Evolutionary conservation across 2,888 invertebrate genomes (phyloP).

Genomic region (Idaea straminata): DNA sequence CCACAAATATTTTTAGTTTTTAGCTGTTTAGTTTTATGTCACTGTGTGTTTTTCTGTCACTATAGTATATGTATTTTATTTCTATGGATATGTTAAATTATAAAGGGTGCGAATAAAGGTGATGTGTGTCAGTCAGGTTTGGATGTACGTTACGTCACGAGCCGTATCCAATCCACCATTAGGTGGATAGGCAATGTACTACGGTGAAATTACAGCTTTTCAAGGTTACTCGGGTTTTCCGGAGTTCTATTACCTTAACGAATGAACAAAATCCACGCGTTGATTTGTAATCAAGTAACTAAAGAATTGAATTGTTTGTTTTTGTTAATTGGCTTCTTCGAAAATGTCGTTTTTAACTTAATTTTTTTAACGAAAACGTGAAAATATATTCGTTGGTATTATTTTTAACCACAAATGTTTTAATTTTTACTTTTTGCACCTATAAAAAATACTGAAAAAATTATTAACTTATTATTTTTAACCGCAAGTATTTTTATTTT

Average conservation of each 20-base stretch:
- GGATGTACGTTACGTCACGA: neutral
- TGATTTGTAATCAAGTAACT: constrained; percentile 21
- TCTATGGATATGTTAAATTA: no score
- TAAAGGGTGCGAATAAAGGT: no score
- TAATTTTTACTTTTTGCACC: no score
- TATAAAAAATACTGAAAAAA: neutral
- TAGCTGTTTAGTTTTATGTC: no score
- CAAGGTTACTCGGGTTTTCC: constrained; percentile 12
- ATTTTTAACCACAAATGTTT: no score
- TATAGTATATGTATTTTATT: no score
- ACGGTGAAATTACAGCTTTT: constrained; percentile 10
- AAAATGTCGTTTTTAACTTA: neutral
- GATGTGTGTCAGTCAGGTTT: neutral
- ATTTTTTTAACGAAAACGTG: neutral
- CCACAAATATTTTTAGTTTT: no score
- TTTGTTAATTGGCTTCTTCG: constrained; percentile 11
- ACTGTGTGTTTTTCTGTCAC: no score
- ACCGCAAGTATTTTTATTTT: no score
- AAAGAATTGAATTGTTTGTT: constrained; percentile 14
- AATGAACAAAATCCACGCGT: constrained; percentile 17
- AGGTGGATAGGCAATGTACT: no score
- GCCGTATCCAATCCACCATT: no score
- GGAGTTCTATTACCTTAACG: constrained; percentile 18
- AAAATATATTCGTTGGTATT: neutral
- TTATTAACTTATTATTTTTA: no score